Base-by-base conservation (phyloP, 2,113 vertebrate species). In the Alethe castanea region DNA sequence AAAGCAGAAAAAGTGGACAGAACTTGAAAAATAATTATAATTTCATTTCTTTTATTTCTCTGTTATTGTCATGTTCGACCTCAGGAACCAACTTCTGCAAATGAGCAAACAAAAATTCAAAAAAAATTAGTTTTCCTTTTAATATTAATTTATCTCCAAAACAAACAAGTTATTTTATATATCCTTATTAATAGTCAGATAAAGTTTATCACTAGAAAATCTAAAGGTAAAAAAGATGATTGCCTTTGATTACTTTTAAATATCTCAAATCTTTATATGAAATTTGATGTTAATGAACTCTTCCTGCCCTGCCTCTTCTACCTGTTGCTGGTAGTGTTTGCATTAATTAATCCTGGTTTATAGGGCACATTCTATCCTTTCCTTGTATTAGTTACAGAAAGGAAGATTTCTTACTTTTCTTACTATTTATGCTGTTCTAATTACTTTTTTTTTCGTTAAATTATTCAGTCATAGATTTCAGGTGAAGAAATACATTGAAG, bases 101-200 rank as follows among this genome's bases (percentile, higher is more conserved):
- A 29, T 18, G 4, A 33, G 5, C 0, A 35, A 89, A 61, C 11
- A 66, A 79, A 80, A 71, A 22, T 47, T 61, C 10, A 47, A 38
- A 62, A 47, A 1, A 50, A 9, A 2, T 42, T 40, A 1, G 0
- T 3, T 33, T 17, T 40, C 7, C 31, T 35, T 61, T 65, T 6
- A 22, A 8, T 66, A 36, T 29, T 61, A 29, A 1, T 44, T 86
- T 77, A 8, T 48, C 19, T 66, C 38, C 10, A 78, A 65, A 74
- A 29, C 3, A 78, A 81, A 4, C 6, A 70, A 44, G 7, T 18
- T 73, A 40, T n/a, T 87, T 85, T 71, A 36, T 8, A 36, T 59
- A 67, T 31, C 3, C 2, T 5, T 6, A 35, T 69, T 83, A 19
- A 40, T 57, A n/a, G 17, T 60, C 24, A 35, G 19, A n/a, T 36